Evolutionary conservation across 2,888 invertebrate genomes (phyloP).

Genomic region (Eilema caniola): DNA sequence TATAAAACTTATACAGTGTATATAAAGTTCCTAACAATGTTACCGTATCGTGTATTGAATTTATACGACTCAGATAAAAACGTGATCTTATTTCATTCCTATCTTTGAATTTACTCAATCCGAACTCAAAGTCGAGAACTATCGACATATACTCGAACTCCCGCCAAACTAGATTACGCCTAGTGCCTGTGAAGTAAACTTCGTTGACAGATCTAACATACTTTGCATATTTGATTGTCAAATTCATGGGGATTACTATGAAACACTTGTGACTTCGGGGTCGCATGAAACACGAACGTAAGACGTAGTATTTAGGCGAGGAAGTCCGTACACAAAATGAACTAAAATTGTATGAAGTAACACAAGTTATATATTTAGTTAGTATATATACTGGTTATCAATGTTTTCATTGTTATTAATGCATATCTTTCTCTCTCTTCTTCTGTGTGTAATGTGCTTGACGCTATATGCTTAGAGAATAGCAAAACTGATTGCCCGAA

Average conservation of each 20-base stretch:
- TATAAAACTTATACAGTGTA: not conserved
- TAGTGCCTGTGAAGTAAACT: constrained; percentile 16
- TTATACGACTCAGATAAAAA: not conserved
- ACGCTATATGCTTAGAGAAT: too few species aligned
- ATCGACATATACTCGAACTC: not conserved
- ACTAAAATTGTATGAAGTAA: too few species aligned
- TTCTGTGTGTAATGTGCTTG: too few species aligned
- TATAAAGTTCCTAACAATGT: not conserved
- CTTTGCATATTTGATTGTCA: constrained; percentile 55
- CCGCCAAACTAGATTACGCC: constrained; percentile 13
- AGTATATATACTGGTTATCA: too few species aligned
- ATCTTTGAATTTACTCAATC: constrained; percentile 1
- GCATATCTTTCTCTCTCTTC: too few species aligned
- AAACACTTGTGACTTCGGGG: too few species aligned
- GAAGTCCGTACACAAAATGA: too few species aligned
- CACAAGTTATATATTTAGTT: too few species aligned
- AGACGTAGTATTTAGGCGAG: too few species aligned
- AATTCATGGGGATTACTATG: not conserved
- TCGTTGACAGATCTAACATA: constrained; percentile 29
- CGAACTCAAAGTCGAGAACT: not conserved
- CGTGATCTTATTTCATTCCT: not conserved
- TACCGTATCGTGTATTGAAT: not conserved
- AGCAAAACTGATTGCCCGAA: too few species aligned
- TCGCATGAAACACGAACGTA: too few species aligned
- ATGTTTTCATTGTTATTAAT: too few species aligned